Percentiles rank a stretch among this genome's conserved stretches.
Conservation (phyloP, 2,113 vertebrate species). For the Regulus satrapa region DNA sequence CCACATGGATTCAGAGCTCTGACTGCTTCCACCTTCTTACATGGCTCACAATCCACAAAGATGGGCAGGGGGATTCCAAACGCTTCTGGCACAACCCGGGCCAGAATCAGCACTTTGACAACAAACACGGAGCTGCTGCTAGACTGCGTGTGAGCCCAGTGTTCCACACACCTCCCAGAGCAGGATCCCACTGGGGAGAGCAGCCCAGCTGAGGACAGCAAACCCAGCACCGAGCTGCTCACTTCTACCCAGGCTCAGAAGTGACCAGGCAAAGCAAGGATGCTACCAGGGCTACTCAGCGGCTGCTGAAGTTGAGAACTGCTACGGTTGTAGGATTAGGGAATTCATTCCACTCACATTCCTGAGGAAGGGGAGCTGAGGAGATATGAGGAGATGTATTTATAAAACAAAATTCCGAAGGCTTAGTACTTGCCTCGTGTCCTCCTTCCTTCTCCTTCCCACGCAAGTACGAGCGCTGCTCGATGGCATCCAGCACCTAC, state of each 20-base stretch:
- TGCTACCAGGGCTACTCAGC: not conserved
- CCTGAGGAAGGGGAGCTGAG: not conserved
- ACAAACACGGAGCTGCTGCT: not conserved
- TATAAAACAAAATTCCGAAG: not conserved
- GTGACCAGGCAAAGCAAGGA: not conserved
- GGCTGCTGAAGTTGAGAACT: not conserved
- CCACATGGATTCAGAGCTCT: not conserved
- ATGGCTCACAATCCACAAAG: fast-evolving
- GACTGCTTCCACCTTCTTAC: not conserved
- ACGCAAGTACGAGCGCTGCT: not conserved
- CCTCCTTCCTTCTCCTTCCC: slow-evolving; percentile 6
- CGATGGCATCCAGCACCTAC: slow-evolving; percentile 31
- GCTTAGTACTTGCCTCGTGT: not conserved
- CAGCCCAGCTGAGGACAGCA: not conserved
- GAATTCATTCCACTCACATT: not conserved
- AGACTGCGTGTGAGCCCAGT: not conserved
- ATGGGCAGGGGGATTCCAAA: not conserved
- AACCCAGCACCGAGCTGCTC: not conserved
- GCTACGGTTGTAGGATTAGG: not conserved
- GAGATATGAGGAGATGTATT: not conserved
- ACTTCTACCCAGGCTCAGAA: not conserved
- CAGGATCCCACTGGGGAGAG: not conserved
- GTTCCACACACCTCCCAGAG: not conserved
- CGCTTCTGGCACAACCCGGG: not conserved
- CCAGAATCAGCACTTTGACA: not conserved